Percentiles rank a stretch among this genome's conserved stretches.
Evolutionary conservation across 35 echinoderm and acorn worm genomes (phyloP).

Genomic region (Hemicentrotus pulcherrimus): DNA sequence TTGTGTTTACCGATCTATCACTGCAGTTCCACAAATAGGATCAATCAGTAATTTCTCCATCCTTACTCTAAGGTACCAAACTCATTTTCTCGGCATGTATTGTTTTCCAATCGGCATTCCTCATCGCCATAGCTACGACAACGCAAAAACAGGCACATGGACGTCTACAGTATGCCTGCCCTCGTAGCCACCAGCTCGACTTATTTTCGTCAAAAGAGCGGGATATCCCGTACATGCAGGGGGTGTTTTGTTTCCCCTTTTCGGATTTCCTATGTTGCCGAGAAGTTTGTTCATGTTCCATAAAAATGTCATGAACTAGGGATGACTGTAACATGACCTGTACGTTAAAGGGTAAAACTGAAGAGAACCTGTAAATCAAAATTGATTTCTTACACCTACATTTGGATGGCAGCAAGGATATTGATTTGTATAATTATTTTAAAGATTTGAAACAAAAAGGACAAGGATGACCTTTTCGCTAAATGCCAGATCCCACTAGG

Average conservation of each 20-base stretch:
- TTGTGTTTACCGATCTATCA: neutral
- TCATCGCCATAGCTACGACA: neutral
- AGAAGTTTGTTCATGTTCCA: neutral
- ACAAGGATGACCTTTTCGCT: neutral
- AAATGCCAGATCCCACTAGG: no score
- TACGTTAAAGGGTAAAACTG: neutral
- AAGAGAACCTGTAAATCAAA: no score
- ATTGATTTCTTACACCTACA: neutral
- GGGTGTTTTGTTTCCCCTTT: conserved; percentile 9
- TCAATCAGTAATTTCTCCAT: neutral
- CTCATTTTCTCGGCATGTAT: neutral
- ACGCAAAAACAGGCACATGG: neutral
- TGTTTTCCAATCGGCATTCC: neutral
- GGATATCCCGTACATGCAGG: neutral
- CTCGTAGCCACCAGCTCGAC: neutral
- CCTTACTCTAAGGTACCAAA: neutral
- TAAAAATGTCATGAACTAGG: neutral
- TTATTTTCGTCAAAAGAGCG: conserved; percentile 7
- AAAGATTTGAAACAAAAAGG: neutral
- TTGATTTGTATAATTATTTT: neutral
- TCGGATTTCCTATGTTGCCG: neutral
- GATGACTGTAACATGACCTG: neutral
- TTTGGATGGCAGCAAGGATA: no score
- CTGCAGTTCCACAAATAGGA: neutral
- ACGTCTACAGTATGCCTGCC: neutral